phyloP scores from a whole-genome alignment of 1,140 invertebrate species.

The Sycobia sp. region DNA sequence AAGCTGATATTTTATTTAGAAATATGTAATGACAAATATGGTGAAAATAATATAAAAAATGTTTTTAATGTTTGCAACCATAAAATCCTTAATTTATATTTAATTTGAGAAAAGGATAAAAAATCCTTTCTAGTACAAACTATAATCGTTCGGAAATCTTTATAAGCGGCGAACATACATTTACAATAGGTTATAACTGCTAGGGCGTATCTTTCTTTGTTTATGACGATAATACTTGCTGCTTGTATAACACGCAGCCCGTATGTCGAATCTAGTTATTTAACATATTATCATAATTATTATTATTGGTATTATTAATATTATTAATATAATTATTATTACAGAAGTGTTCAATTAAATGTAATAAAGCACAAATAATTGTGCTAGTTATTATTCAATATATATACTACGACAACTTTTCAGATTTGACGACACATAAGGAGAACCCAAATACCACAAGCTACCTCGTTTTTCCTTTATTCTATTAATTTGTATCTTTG shows the following conservation, averaged over 20 bases:
- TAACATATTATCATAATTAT: constrained; percentile 20
- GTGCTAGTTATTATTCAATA: constrained; percentile 21
- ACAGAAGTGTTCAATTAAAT: constrained; percentile 26
- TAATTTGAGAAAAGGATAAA: constrained; percentile 15
- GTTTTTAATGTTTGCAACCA: constrained; percentile 2
- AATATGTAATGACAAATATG: constrained; percentile 20
- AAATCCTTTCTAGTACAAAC: constrained; percentile 26
- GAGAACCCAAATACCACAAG: constrained; percentile 14
- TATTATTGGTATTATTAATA: constrained; percentile 11
- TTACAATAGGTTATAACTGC: constrained; percentile 18
- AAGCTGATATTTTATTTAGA: constrained; percentile 26
- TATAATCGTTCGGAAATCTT: constrained; percentile 16
- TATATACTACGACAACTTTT: constrained; percentile 24
- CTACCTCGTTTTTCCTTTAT: constrained; percentile 1
- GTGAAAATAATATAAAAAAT: constrained; percentile 22
- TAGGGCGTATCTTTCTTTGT: constrained; percentile 16
- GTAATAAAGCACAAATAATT: constrained; percentile 25
- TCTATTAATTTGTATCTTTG: constrained; percentile 24
- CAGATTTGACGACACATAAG: constrained; percentile 17
- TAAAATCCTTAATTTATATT: constrained; percentile 20
- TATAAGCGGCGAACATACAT: constrained; percentile 13
- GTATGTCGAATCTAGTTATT: constrained; percentile 14
- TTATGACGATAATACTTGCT: constrained; percentile 12
- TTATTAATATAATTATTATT: constrained; percentile 17
- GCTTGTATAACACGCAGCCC: constrained; percentile 6